These are phyloP conservation scores for Melanerpes aurifrons DNA, from an alignment of 2,113 vertebrate genomes.

Conservation along the genomic window DNA sequence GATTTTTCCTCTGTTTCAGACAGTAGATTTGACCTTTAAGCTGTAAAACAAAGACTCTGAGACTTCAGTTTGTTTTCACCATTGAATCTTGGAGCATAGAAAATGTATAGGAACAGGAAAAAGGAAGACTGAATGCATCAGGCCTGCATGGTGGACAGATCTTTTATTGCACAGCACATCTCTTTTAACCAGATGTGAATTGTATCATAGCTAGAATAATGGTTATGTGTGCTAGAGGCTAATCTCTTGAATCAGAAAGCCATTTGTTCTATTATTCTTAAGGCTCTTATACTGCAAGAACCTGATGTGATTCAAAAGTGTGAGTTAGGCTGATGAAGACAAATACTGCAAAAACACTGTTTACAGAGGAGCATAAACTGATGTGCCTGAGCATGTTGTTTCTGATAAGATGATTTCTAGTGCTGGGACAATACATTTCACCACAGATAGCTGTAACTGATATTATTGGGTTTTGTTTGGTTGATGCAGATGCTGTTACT, in stretches of 20 bases:
- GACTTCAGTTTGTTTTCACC: not conserved
- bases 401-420: not conserved
- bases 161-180: not conserved
- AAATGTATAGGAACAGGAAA: not conserved
- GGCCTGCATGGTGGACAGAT: not conserved
- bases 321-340: not conserved
- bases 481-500: not conserved
- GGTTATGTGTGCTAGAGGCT: slow-evolving; percentile 20
- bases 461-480: not conserved
- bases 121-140: slow-evolving; percentile 19
- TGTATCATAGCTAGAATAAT: slow-evolving; percentile 31
- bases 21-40: not conserved
- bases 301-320: not conserved
- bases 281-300: not conserved
- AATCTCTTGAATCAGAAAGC: slow-evolving; percentile 38
- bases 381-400: not conserved
- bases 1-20: not conserved
- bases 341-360: not conserved
- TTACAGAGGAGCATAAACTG: not conserved
- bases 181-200: slow-evolving; percentile 34
- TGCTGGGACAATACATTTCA: not conserved
- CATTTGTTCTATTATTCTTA: slow-evolving; percentile 28
- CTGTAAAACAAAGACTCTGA: not conserved
- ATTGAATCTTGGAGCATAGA: not conserved
- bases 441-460: not conserved